phyloP scores from a whole-genome alignment of 2,113 vertebrate genomes.

The Lichenostomus cassidix region DNA sequence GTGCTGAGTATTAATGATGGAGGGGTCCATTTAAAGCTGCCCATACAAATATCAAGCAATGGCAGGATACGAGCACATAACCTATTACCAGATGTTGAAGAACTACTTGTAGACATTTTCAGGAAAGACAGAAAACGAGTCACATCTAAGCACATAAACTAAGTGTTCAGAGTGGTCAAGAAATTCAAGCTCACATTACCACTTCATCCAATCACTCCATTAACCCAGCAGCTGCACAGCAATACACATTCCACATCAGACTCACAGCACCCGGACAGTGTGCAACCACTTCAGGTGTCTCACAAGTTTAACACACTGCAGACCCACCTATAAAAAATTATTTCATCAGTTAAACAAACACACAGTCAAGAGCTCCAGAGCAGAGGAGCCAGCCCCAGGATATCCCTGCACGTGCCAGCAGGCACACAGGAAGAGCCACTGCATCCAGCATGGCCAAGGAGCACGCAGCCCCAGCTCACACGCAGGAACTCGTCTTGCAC shows the following conservation, averaged over 20 bases:
- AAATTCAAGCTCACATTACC: background rate
- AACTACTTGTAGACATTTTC: background rate
- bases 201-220: background rate
- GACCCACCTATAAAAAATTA: background rate
- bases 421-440: background rate
- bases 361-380: background rate
- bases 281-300: accelerated
- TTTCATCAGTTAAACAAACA: background rate
- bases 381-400: background rate
- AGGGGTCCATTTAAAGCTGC: background rate
- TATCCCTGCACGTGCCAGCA: background rate
- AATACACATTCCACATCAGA: background rate
- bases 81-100: background rate
- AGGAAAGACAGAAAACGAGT: background rate
- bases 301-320: background rate
- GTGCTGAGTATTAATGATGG: background rate
- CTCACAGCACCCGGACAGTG: accelerated
- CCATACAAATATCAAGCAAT: background rate
- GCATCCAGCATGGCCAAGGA: accelerated
- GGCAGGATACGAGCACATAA: accelerated
- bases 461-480: accelerated
- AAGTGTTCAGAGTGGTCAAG: background rate
- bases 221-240: background rate
- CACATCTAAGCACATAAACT: background rate
- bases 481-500: background rate